Evolutionary conservation across 2,888 invertebrate genomes (phyloP).

Genomic region (Euplexia lucipara): DNA sequence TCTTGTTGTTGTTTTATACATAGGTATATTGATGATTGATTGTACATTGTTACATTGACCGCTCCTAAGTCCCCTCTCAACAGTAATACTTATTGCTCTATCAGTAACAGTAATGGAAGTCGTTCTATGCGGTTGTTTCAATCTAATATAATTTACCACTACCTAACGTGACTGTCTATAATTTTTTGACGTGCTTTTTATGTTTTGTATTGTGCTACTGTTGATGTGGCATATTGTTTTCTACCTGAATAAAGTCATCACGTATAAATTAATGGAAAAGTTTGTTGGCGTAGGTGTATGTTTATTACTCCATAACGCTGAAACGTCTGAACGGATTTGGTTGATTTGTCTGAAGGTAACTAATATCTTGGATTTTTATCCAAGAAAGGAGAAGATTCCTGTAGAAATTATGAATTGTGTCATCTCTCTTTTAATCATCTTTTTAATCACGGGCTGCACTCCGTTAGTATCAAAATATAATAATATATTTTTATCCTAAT

Average conservation of each 20-base stretch:
- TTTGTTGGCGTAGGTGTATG: no score
- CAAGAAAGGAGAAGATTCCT: no score
- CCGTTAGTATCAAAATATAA: no score
- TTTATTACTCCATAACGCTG: no score
- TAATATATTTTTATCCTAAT: not conserved
- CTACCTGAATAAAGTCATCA: no score
- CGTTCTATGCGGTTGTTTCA: slow-evolving; percentile 25
- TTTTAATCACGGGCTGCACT: no score
- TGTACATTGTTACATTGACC: not conserved
- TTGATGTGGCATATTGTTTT: not conserved
- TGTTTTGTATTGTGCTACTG: not conserved
- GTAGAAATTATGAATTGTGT: no score
- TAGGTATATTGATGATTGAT: slow-evolving; percentile 11
- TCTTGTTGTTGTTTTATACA: not conserved
- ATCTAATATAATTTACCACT: slow-evolving; percentile 35
- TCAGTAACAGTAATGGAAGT: slow-evolving; percentile 11
- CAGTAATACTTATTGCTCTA: slow-evolving; percentile 24
- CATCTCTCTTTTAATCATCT: no score
- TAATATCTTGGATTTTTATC: no score
- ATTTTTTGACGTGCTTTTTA: not conserved
- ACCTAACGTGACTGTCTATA: slow-evolving; percentile 24
- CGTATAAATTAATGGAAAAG: no score
- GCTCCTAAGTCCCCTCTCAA: not conserved
- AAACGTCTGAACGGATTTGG: no score
- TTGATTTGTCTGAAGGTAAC: no score